Evolutionary conservation across 2,888 invertebrate species (phyloP).

Genomic region (Megastigmus dorsalis): DNA sequence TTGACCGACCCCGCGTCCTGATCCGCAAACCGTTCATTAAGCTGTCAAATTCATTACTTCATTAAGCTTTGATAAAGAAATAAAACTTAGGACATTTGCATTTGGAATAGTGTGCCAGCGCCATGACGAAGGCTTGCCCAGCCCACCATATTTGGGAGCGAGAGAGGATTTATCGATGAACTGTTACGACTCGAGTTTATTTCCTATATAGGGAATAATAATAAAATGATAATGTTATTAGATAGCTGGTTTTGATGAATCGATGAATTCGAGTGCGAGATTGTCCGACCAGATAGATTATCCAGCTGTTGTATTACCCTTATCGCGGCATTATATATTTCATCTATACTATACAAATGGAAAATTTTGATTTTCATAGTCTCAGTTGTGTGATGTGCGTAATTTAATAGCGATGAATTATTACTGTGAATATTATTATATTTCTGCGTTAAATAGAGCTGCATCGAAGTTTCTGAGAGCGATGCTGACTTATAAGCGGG

Average conservation of each 20-base stretch:
- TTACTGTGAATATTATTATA: too few relatives aligned
- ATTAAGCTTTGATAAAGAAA: slow-evolving; percentile 48
- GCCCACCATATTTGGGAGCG: too few relatives aligned
- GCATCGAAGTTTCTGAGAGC: too few relatives aligned
- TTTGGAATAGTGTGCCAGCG: slow-evolving; percentile 6
- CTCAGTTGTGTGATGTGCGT: too few relatives aligned
- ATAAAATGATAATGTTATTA: slow-evolving; percentile 48
- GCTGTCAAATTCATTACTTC: slow-evolving; percentile 49
- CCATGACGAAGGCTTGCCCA: too few relatives aligned
- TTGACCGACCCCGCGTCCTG: slow-evolving; percentile 21
- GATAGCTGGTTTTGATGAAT: slow-evolving; percentile 39
- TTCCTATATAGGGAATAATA: slow-evolving; percentile 32
- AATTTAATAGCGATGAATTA: too few relatives aligned
- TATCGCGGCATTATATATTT: too few relatives aligned
- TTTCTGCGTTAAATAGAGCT: too few relatives aligned
- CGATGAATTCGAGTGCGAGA: slow-evolving; percentile 27
- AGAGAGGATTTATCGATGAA: slow-evolving; percentile 30
- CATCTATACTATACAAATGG: background rate
- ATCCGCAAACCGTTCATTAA: slow-evolving; percentile 33
- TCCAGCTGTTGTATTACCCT: background rate
- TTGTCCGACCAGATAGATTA: slow-evolving; percentile 23
- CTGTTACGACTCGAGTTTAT: slow-evolving; percentile 43
- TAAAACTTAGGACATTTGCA: slow-evolving; percentile 51
- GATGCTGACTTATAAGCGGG: too few relatives aligned
- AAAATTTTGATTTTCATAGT: background rate